Evolutionary conservation across 2,113 vertebrate species (phyloP).

Genomic region (Podarcis cretensis): DNA sequence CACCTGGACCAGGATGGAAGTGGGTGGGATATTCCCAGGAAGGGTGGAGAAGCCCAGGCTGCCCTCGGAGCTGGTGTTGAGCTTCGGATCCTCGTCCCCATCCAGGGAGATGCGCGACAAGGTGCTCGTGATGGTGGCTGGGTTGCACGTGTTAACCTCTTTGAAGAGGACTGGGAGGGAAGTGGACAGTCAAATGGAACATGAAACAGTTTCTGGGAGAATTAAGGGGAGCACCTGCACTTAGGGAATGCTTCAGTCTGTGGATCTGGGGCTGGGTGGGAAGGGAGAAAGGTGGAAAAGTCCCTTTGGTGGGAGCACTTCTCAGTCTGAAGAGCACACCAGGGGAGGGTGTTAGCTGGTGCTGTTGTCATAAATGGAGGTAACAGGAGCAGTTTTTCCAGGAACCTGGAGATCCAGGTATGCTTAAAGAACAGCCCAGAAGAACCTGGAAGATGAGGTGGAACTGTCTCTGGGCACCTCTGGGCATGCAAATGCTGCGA

Average conservation of each 20-base stretch:
- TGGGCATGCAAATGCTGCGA: no score
- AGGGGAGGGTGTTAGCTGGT: no score
- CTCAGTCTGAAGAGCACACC: background rate
- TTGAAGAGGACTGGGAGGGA: slow-evolving; percentile 91
- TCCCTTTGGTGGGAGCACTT: background rate
- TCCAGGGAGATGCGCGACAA: slow-evolving; percentile 97
- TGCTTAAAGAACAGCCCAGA: background rate
- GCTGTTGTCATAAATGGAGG: background rate
- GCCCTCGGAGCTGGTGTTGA: slow-evolving; percentile 86
- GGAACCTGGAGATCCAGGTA: background rate
- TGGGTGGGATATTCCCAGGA: slow-evolving; percentile 93
- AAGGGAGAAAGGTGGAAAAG: no score
- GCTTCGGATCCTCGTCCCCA: slow-evolving; percentile 94
- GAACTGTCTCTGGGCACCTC: no score
- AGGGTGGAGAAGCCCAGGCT: slow-evolving; percentile 91
- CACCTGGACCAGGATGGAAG: slow-evolving; percentile 88
- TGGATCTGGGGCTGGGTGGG: no score
- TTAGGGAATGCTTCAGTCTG: background rate
- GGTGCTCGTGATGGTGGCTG: slow-evolving; percentile 95
- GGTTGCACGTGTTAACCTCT: slow-evolving; percentile 97
- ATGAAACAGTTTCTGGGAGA: rapidly evolving
- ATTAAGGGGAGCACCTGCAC: no score
- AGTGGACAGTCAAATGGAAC: background rate
- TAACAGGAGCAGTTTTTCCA: background rate
- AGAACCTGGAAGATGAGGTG: background rate